Evolutionary conservation across 2,113 vertebrate genomes (phyloP).

Genomic region (Macaca nemestrina): DNA sequence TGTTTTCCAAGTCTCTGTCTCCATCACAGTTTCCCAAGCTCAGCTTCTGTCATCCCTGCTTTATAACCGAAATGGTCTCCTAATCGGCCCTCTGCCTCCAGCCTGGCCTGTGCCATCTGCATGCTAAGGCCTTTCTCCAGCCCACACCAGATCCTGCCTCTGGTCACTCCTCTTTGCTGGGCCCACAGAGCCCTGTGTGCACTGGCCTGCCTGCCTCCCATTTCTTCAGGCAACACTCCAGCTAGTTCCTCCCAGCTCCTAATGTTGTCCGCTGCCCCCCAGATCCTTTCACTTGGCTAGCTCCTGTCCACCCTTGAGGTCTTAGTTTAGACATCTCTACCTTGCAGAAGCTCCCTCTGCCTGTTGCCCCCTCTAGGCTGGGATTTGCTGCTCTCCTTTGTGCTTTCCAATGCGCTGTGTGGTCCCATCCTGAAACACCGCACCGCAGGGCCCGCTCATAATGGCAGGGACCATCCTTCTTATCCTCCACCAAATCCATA

Average conservation of each 20-base stretch:
- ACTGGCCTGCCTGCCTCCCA: not conserved
- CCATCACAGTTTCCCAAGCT: not conserved
- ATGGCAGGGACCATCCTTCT: not conserved
- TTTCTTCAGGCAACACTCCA: not conserved
- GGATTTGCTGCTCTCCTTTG: rapidly evolving
- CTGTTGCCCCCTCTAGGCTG: not conserved
- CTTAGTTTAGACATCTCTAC: not conserved
- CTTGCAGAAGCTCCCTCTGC: not conserved
- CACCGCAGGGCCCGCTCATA: rapidly evolving
- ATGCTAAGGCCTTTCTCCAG: not conserved
- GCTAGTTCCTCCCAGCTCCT: rapidly evolving
- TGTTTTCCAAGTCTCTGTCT: not conserved
- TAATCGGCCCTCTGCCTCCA: not conserved
- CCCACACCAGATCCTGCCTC: not conserved
- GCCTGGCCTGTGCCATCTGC: no score
- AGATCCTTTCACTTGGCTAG: not conserved
- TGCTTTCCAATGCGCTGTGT: not conserved
- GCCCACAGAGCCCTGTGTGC: not conserved
- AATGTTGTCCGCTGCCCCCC: no score
- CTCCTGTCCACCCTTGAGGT: not conserved
- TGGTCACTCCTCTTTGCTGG: not conserved
- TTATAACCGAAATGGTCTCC: rapidly evolving
- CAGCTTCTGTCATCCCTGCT: not conserved
- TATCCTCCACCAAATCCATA: not conserved
- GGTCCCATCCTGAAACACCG: rapidly evolving